Evolutionary conservation across 2,113 vertebrate genomes (phyloP).

Genomic region (Hippocampus barbouri): DNA sequence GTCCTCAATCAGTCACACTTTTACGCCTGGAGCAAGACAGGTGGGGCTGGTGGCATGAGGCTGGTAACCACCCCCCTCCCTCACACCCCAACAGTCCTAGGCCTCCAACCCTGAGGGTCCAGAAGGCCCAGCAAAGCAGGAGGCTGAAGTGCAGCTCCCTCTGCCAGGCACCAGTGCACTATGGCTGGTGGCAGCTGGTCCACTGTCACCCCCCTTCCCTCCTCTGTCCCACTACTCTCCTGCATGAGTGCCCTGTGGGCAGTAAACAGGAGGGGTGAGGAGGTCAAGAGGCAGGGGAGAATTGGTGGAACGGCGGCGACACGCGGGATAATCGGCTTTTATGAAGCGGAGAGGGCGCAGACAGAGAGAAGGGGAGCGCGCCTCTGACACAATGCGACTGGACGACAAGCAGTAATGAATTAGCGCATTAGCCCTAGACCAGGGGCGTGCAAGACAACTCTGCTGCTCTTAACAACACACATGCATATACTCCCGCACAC

Average conservation of each 20-base stretch:
- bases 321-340: conserved; percentile 78
- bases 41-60: conserved; percentile 75
- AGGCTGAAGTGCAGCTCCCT: conserved; percentile 64
- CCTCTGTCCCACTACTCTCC: conserved; percentile 48
- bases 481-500: conserved; percentile 24
- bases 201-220: conserved; percentile 48
- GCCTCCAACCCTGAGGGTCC: conserved; percentile 67
- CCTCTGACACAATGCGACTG: conserved; percentile 63
- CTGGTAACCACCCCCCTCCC: conserved; percentile 23
- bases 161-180: conserved; percentile 70
- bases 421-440: conserved; percentile 67
- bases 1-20: conserved; percentile 60
- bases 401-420: conserved; percentile 70
- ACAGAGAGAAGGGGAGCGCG: conserved; percentile 43
- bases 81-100: not conserved
- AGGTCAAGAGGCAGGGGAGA: conserved; percentile 79
- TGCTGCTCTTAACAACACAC: conserved; percentile 63
- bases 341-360: conserved; percentile 70
- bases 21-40: conserved; percentile 69
- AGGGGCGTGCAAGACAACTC: conserved; percentile 59
- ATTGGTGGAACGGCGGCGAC: conserved; percentile 58
- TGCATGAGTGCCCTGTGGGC: conserved; percentile 62
- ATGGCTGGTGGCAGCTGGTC: conserved; percentile 78
- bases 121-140: conserved; percentile 75
- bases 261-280: conserved; percentile 80